A percentile compares a stretch with the other conserved stretches of the same genome.
These are phyloP conservation scores for Acanthurus tractus DNA, from an alignment of 2,797 vertebrate genomes.

Conservation along the genomic window DNA sequence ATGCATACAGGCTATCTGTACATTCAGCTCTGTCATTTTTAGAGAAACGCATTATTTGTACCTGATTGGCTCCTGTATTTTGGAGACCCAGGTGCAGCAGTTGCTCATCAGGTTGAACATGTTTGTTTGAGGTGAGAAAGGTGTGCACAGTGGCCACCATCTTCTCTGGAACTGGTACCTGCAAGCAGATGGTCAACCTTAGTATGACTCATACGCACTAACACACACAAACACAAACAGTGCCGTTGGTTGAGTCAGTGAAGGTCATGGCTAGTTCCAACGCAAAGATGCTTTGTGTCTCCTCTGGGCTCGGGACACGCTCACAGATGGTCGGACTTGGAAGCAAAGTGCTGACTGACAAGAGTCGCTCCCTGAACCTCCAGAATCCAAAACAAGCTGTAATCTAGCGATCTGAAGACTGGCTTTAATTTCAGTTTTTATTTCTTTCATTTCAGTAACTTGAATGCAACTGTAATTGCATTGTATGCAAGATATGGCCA, in stretches of 20 bases:
- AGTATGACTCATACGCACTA: slow-evolving; percentile 33
- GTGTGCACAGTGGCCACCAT: slow-evolving; percentile 85
- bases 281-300: slow-evolving; percentile 44
- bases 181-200: slow-evolving; percentile 50
- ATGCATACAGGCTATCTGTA: background rate
- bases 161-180: slow-evolving; percentile 83
- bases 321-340: slow-evolving; percentile 49
- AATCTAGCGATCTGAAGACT: background rate
- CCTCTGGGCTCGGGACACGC: slow-evolving; percentile 33
- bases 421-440: background rate
- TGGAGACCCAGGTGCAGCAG: slow-evolving; percentile 87
- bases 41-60: slow-evolving; percentile 46
- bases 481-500: too few species aligned
- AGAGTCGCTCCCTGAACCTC: background rate
- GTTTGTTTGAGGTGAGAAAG: slow-evolving; percentile 76
- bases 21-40: background rate
- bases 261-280: background rate
- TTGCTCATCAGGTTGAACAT: slow-evolving; percentile 91
- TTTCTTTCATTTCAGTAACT: background rate
- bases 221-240: slow-evolving; percentile 6
- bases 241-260: slow-evolving; percentile 11
- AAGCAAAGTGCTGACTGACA: slow-evolving; percentile 23
- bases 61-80: slow-evolving; percentile 88
- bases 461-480: too few species aligned
- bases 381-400: slow-evolving; percentile 14